Conservation (phyloP, 2,888 invertebrate species). For the Sarcophaga rosellei region DNA sequence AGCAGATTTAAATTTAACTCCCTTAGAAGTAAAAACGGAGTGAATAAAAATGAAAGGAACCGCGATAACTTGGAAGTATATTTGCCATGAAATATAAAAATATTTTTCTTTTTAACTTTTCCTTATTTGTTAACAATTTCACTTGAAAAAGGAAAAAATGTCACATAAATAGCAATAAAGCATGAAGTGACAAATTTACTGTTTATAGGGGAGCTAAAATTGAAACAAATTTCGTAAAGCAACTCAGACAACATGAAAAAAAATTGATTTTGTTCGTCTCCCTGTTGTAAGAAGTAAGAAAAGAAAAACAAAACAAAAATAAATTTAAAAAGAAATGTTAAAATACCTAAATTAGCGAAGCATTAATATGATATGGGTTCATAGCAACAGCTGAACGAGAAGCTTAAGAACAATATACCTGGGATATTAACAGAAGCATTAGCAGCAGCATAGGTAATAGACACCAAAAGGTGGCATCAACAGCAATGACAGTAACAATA, state of each 20-base stretch:
- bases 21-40: too few relatives aligned
- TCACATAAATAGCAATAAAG: too few relatives aligned
- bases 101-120: too few relatives aligned
- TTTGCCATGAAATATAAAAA: too few relatives aligned
- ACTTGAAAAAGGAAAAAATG: too few relatives aligned
- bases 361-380: constrained; percentile 57
- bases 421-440: not conserved
- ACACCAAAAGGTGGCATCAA: constrained; percentile 9
- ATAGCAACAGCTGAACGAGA: not conserved
- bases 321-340: not conserved
- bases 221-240: not conserved
- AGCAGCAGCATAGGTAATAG: constrained; percentile 10
- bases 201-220: too few relatives aligned
- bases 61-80: too few relatives aligned
- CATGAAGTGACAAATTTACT: too few relatives aligned
- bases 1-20: too few relatives aligned
- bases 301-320: not conserved
- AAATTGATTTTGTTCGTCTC: constrained; percentile 19
- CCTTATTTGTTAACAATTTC: too few relatives aligned
- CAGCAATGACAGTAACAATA: constrained; percentile 48
- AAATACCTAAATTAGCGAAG: constrained; percentile 52
- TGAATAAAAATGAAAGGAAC: too few relatives aligned
- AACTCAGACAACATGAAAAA: not conserved
- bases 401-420: not conserved
- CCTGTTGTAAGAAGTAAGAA: not conserved